Evolutionary conservation across 2,113 vertebrate genomes (phyloP), one percentile per base, ranked within the genome.

Genomic region (Carassius gibelio): DNA sequence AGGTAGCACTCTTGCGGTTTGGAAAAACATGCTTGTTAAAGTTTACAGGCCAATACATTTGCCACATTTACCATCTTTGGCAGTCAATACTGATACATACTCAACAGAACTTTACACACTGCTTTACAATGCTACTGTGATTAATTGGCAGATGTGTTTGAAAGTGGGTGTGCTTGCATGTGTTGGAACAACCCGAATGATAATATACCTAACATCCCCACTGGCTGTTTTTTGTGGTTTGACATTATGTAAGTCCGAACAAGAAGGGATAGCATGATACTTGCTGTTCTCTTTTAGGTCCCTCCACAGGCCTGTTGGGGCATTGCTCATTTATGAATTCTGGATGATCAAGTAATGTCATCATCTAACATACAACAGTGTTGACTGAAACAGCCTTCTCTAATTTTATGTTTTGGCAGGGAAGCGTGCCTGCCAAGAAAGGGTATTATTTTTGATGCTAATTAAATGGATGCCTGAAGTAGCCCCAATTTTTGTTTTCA

Each of bases 111-210:
- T 13, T 64, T 87, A 66, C 4, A 75, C 34, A 45, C 72, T 76
- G 8, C 66, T 13, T 59, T 59, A 17, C 7, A 45, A 82, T 68
- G 52, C 78, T 36, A 2, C 64, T n/a, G 45, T 76, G 81, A 81
- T 72, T 52, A 42, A 81, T 52, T 86, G 59, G 76, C 79, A 11
- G 9, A 19, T 23, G 50, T 80, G 48, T 82, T 26, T 61, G 64
- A 19, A 38, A 50, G 23, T 61, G 42, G 23, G 52, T 50, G 36
- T 75, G 19, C 52, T 50, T 84, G 23, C 15, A 71, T 75, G 79
- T 82, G 69, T 71, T n/a, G 45, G 42, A 84, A 71, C 71, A 69
- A 42, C 34, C 59, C 57, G 84, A 84, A 86, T 75, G 45, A 86
- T 83, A 71, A 59, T 69, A 76, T 85, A 55, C 68, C 64, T 57